Percentiles rank a stretch among this genome's conserved stretches.
Evolutionary conservation across 2,797 vertebrate species (phyloP).

Genomic region (Chanos chanos): DNA sequence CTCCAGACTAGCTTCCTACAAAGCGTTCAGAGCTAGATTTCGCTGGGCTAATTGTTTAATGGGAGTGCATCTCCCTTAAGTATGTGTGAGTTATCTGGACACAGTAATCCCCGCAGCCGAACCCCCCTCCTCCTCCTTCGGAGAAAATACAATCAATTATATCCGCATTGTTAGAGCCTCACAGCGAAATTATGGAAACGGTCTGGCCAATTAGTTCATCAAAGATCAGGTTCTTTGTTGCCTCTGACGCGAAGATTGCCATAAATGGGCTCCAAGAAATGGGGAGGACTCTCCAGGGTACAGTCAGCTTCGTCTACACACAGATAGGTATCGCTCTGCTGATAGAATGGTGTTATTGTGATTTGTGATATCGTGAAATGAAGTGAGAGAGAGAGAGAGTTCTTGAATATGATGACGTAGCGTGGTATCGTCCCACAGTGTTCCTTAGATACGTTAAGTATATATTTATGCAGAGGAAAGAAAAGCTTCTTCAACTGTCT

Average conservation of each 20-base stretch:
- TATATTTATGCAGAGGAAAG: too few species aligned
- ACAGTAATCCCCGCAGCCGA: slow-evolving; percentile 29
- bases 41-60: slow-evolving; percentile 39
- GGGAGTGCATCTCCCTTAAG: slow-evolving; percentile 33
- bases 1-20: too few species aligned
- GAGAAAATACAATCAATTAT: slow-evolving; percentile 42
- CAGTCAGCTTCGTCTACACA: slow-evolving; percentile 20
- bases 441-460: too few species aligned
- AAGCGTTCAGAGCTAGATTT: slow-evolving; percentile 24
- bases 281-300: slow-evolving; percentile 6
- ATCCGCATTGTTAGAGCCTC: slow-evolving; percentile 27
- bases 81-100: slow-evolving; percentile 39
- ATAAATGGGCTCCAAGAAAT: background rate
- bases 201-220: slow-evolving; percentile 41
- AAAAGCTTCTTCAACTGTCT: too few species aligned
- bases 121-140: slow-evolving; percentile 9
- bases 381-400: too few species aligned
- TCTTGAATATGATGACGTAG: too few species aligned
- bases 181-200: slow-evolving; percentile 35
- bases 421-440: too few species aligned
- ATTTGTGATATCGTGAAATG: too few species aligned
- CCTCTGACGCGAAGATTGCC: slow-evolving; percentile 2
- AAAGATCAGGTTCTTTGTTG: slow-evolving; percentile 29
- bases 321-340: background rate
- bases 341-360: too few species aligned